A percentile compares a stretch with the other conserved stretches of the same genome.
phyloP scores from a whole-genome alignment of 2,797 vertebrate genomes.

The Furcifer pardalis region DNA sequence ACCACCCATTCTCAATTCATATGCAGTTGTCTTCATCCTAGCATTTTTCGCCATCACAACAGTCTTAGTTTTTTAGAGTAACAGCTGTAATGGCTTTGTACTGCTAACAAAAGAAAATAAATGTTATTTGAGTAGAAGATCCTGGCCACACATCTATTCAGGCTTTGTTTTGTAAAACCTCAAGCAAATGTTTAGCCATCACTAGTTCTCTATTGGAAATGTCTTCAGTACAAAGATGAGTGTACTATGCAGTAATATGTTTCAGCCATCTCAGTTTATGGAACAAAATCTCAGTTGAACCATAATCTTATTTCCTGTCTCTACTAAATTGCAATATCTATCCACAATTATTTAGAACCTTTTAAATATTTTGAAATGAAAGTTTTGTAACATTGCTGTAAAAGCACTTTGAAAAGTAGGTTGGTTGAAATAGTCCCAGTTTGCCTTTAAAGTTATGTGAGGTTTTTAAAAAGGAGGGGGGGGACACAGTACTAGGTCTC shows the following conservation, averaged over 20 bases:
- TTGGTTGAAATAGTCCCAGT: slow-evolving; percentile 31
- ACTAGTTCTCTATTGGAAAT: slow-evolving; percentile 32
- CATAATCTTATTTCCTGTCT: slow-evolving; percentile 29
- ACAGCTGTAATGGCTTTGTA: background rate
- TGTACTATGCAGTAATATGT: background rate
- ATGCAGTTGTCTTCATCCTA: background rate
- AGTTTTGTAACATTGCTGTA: slow-evolving; percentile 23
- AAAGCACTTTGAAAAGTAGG: slow-evolving; percentile 9
- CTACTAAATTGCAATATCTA: slow-evolving; percentile 50
- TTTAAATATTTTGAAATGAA: slow-evolving; percentile 28
- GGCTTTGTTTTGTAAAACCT: slow-evolving; percentile 33
- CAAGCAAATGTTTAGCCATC: slow-evolving; percentile 28
- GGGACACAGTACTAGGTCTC: slow-evolving; percentile 25
- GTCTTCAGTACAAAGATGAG: background rate
- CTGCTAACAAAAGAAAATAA: background rate
- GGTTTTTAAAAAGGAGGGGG: background rate
- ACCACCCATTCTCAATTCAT: background rate
- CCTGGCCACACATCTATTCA: background rate
- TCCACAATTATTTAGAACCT: slow-evolving; percentile 27
- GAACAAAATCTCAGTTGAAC: slow-evolving; percentile 45
- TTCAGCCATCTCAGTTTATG: slow-evolving; percentile 2
- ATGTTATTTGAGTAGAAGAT: background rate
- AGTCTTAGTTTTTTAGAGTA: background rate
- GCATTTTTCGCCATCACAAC: background rate
- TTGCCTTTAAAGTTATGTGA: slow-evolving; percentile 34